phyloP scores from a whole-genome alignment of 2,888 invertebrate species.

The Cepaea hortensis region DNA sequence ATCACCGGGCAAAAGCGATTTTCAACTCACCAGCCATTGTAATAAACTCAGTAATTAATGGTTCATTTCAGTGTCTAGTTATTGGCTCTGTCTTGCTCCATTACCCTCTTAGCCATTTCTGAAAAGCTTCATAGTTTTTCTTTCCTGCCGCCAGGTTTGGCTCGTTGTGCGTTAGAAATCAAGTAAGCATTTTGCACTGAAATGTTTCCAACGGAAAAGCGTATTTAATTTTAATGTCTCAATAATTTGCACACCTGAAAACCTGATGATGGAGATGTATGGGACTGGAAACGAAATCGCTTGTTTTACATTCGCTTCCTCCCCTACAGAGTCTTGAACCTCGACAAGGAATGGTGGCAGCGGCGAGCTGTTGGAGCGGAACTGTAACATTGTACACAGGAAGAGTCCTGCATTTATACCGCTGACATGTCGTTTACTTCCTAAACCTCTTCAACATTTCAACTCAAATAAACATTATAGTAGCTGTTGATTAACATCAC shows the following conservation, averaged over 20 bases:
- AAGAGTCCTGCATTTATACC: too few relatives aligned
- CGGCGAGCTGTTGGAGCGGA: too few relatives aligned
- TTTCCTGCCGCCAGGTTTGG: slow-evolving; percentile 1
- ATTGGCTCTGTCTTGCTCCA: slow-evolving; percentile 38
- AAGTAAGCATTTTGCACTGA: slow-evolving; percentile 29
- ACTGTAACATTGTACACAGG: too few relatives aligned
- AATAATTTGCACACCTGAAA: slow-evolving; percentile 22
- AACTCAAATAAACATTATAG: too few relatives aligned
- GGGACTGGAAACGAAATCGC: not conserved
- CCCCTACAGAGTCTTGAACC: too few relatives aligned
- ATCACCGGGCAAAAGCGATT: slow-evolving; percentile 37
- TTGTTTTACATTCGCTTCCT: not conserved
- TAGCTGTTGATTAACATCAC: too few relatives aligned
- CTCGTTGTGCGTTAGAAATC: slow-evolving; percentile 4
- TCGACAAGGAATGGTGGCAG: too few relatives aligned
- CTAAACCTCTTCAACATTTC: too few relatives aligned
- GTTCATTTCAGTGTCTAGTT: slow-evolving; percentile 43
- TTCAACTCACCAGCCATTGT: slow-evolving; percentile 39
- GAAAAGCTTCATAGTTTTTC: slow-evolving; percentile 15
- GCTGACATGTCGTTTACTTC: too few relatives aligned
- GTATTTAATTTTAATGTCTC: slow-evolving; percentile 34
- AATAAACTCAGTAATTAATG: slow-evolving; percentile 37
- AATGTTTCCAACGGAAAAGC: slow-evolving; percentile 21
- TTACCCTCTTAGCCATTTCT: slow-evolving; percentile 32
- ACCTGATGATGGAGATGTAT: slow-evolving; percentile 23